phyloP scores from a whole-genome alignment of 2,888 invertebrate species.

The Argynnis bischoffii region DNA sequence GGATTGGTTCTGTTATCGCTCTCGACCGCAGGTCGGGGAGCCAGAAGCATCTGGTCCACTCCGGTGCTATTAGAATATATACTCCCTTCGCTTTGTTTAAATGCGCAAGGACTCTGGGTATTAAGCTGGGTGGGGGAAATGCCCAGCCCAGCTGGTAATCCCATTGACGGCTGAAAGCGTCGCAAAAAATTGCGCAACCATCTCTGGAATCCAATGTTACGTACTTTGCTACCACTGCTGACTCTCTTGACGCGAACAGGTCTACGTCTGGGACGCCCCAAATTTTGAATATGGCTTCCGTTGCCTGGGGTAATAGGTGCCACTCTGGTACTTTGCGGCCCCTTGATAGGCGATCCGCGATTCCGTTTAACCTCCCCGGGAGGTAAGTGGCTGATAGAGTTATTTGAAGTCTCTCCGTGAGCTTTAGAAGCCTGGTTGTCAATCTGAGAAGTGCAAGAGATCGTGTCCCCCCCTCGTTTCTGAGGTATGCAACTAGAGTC shows the following conservation, averaged over 20 bases:
- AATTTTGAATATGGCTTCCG: too few relatives aligned
- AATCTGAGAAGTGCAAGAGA: too few relatives aligned
- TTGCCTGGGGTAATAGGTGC: too few relatives aligned
- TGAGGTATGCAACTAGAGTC: too few relatives aligned
- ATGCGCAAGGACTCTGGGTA: conserved; percentile 41
- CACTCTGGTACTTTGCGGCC: too few relatives aligned
- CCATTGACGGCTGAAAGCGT: conserved; percentile 46
- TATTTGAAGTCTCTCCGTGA: too few relatives aligned
- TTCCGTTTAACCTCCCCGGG: too few relatives aligned
- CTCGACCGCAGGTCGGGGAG: conserved; percentile 40
- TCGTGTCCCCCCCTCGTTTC: too few relatives aligned
- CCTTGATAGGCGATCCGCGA: too few relatives aligned
- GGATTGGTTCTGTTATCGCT: conserved; percentile 8
- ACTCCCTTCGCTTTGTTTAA: conserved; percentile 15
- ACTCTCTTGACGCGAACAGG: conserved; percentile 33
- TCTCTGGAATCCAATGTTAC: conserved; percentile 23
- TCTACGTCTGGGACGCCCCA: conserved; percentile 39
- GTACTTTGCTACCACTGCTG: conserved; percentile 28
- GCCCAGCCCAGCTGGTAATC: conserved; percentile 43
- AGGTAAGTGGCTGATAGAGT: too few relatives aligned
- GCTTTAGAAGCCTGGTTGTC: too few relatives aligned
- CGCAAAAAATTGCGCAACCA: conserved; percentile 16
- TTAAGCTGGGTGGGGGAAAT: conserved; percentile 47
- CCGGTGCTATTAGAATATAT: conserved; percentile 31
- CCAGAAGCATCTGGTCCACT: conserved; percentile 38